Percentiles rank a stretch among this genome's conserved stretches.
phyloP scores from a whole-genome alignment of 2,797 vertebrate genomes.

The Crenuchus spilurus region DNA sequence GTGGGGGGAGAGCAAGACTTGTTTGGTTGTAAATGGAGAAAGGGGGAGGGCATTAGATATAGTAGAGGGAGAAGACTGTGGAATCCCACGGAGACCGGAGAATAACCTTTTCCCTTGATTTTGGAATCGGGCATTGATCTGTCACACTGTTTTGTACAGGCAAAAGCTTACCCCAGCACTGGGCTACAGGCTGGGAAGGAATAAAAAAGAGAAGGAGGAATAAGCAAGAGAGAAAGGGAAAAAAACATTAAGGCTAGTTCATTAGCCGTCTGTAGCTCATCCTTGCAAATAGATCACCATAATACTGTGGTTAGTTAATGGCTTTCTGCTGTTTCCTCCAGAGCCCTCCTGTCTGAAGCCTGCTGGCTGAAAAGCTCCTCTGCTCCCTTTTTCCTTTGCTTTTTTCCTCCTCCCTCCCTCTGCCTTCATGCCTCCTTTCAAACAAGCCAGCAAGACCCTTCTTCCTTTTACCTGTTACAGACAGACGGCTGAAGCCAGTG shows the following conservation, averaged over 20 bases:
- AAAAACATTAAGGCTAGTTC: slow-evolving; percentile 91
- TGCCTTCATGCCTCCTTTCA: slow-evolving; percentile 48
- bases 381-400: slow-evolving; percentile 50
- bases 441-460: slow-evolving; percentile 69
- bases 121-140: slow-evolving; percentile 94
- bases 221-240: slow-evolving; percentile 49
- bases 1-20: slow-evolving; percentile 65
- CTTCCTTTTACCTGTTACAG: slow-evolving; percentile 80
- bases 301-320: slow-evolving; percentile 99
- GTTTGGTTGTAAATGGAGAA: slow-evolving; percentile 75
- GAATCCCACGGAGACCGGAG: slow-evolving; percentile 86
- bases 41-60: slow-evolving; percentile 72
- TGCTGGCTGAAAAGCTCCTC: slow-evolving; percentile 85
- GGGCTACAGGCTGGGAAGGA: slow-evolving; percentile 77
- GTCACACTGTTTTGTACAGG: slow-evolving; percentile 94
- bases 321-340: slow-evolving; percentile 98
- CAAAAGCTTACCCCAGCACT: slow-evolving; percentile 86
- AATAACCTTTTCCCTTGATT: slow-evolving; percentile 98
- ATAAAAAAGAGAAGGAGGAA: slow-evolving; percentile 13
- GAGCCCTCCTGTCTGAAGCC: slow-evolving; percentile 92
- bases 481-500: slow-evolving; percentile 78
- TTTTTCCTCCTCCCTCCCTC: not conserved
- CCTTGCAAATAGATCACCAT: slow-evolving; percentile 94
- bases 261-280: slow-evolving; percentile 93
- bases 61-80: slow-evolving; percentile 66